Percentiles rank a stretch among this genome's conserved stretches.
These are phyloP conservation scores for Cephus rjabovi DNA, from an alignment of 2,888 invertebrate genomes.

Conservation along the genomic window DNA sequence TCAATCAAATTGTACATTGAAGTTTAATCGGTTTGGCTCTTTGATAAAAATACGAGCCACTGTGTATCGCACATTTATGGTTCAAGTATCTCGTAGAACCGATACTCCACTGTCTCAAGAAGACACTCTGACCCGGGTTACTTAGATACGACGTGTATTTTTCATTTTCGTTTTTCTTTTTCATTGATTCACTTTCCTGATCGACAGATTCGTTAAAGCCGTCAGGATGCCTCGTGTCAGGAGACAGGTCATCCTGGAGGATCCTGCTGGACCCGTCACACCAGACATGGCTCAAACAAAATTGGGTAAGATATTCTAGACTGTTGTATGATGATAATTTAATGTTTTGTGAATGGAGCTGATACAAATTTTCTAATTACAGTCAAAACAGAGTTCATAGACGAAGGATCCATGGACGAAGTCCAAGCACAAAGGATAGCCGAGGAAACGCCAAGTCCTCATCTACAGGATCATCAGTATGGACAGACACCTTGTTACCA, in stretches of 20 bases:
- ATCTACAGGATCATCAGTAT: slow-evolving; percentile 88
- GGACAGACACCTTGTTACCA: slow-evolving; percentile 78
- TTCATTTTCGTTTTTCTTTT: slow-evolving; percentile 17
- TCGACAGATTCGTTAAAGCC: slow-evolving; percentile 27
- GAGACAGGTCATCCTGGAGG: slow-evolving; percentile 64
- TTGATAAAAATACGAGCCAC: neutral
- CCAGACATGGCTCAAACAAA: slow-evolving; percentile 64
- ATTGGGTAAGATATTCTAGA: slow-evolving; percentile 48
- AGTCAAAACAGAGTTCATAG: slow-evolving; percentile 61
- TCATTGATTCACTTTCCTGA: slow-evolving; percentile 16
- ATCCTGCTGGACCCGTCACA: slow-evolving; percentile 63
- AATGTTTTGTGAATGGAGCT: neutral
- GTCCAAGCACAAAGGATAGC: slow-evolving; percentile 60
- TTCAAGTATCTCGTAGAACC: neutral
- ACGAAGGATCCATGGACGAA: slow-evolving; percentile 60
- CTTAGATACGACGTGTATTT: slow-evolving; percentile 23
- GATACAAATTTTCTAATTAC: neutral
- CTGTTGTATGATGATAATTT: neutral
- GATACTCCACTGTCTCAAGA: neutral
- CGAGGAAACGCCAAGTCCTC: slow-evolving; percentile 74
- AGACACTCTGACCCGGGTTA: neutral
- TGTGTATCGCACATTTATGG: neutral
- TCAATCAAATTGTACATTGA: neutral
- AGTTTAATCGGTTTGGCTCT: neutral
- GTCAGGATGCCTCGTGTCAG: slow-evolving; percentile 62